Evolutionary conservation across 2,113 vertebrate genomes (phyloP), one percentile per base, ranked within the genome.

Genomic region (Alethe diademata): DNA sequence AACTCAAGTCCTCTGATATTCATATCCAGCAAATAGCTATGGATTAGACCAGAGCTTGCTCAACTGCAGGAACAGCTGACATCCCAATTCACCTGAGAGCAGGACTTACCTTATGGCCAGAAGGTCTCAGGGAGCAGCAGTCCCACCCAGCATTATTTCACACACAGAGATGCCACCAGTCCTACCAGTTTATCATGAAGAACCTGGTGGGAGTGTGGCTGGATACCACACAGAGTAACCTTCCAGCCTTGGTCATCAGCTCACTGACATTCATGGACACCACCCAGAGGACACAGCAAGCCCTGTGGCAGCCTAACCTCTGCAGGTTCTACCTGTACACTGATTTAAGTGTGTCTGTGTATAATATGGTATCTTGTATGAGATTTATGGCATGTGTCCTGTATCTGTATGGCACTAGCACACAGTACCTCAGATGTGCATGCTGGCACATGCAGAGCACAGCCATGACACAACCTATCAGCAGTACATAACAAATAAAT

Each of bases 361-460:
- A 3, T 2, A 23, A n/a, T 3, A 15, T 1, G 8, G 23, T 6
- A 45, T 48, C 26, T 25, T 7, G 5, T 0, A 12, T 0, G 5
- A 25, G 13, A 33, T 3, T 2, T 20, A 23, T 4, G 31, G 57
- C 23, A 58, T 0, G 19, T 12, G 36, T 9, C 43, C 40, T 2
- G 2, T 0, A 4, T 0, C 19, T 15, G n/a, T 5, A 9, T 12
- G 31, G 56, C 87, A 71, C 23, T 1, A 35, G 73, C 70, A 51
- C 23, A 2, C 2, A 15, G 66, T 0, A 24, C 38, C 57, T 36
- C 31, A 6, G 3, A 6, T 0, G 2, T 3, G 8, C 40, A 8
- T 8, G n/a, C 26, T 5, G 48, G 66, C 72, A 60, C 45, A 6
- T 1, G 22, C 6, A n/a, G 22, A 15, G 25, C 31, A 56, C 23